Base-by-base conservation (phyloP, 2,797 vertebrate genomes). In the Hoplostethus mediterraneus region DNA sequence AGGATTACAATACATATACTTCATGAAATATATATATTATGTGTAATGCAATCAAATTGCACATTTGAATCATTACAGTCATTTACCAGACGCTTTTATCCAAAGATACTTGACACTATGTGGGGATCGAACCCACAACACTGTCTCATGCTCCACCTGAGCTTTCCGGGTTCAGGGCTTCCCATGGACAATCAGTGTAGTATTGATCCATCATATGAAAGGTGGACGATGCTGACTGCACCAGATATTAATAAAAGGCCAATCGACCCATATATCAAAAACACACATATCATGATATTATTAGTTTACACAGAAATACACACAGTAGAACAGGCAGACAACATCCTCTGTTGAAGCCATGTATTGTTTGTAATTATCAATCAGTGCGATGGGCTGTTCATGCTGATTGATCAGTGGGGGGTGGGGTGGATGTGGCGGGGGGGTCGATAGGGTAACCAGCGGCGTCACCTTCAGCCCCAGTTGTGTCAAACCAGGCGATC, bases 321-420 rank as follows among this genome's bases (percentile, higher is more conserved):
- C 58, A 52, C 62, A 30, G 54, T 47, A 5, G n/a, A 3, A 0
- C 82, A 70, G 54, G 58, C 63, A 60, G 30, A 61, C 60, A 63
- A 12, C 71, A 40, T 70, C 42, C 69, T 73, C 68, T 73, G 82
- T 76, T 12, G 81, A 76, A 53, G 54, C 36, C 62, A 61, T 58
- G 76, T 81, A 71, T 83, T 81, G 82, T 81, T 82, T 82, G 67
- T 31, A 67, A 81, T 81, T 75, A 87, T 88, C 84, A 83, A 80
- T 88, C 77, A 82, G 79, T 47, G 72, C 65, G 25, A 68, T 83
- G 83, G 67, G 90, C 87, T 63, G 73, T 81, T 90, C 81, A 70
- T 55, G 80, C 58, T 67, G 54, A 89, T 91, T 67, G 91, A 92
- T 91, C 82, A 52, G 72, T 55, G 6, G 71, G 44, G 73, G 36